Base-by-base conservation (phyloP, 2,888 invertebrate genomes). In the Stenotaenia linearis region DNA sequence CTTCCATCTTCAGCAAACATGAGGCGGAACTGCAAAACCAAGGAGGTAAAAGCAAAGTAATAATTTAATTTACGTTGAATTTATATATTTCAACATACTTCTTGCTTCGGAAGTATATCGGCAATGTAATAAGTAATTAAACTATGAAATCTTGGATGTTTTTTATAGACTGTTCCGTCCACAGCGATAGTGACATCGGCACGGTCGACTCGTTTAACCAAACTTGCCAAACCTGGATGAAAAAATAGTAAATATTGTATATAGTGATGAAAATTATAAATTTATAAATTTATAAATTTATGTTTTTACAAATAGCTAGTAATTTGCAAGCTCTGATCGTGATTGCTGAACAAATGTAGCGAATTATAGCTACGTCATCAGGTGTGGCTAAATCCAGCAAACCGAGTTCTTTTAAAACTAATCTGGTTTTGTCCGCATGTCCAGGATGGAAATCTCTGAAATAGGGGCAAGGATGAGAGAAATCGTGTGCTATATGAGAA, bases 1-100 rank as follows among this genome's bases (percentile, higher is more conserved):
- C 93, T 93, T 76, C 94, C 94, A 86, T 94, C 94, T 84, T 93
- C 92, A 0, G 92, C 92, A 78, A 90, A 87, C 82, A 91, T 87
- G 78, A 93, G 85, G 23, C 90, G 88, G 84, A 91, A 91, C 92
- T 93, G 87, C 7, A 83, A n/a, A n/a, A n/a, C n/a, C n/a, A n/a
- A n/a, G n/a, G n/a, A n/a, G n/a, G n/a, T n/a, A n/a, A n/a, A n/a
- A n/a, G n/a, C n/a, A n/a, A n/a, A n/a, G n/a, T n/a, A n/a, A n/a
- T n/a, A n/a, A n/a, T n/a, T n/a, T n/a, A n/a, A n/a, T n/a, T n/a
- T n/a, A n/a, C n/a, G n/a, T n/a, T n/a, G n/a, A n/a, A n/a, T n/a
- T n/a, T n/a, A n/a, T n/a, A n/a, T n/a, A n/a, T n/a, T n/a, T n/a
- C n/a, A n/a, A n/a, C n/a, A n/a, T 84, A 92, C 92, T 87, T 89